Conservation (phyloP, 2,113 vertebrate genomes). For the Ciconia boyciana region DNA sequence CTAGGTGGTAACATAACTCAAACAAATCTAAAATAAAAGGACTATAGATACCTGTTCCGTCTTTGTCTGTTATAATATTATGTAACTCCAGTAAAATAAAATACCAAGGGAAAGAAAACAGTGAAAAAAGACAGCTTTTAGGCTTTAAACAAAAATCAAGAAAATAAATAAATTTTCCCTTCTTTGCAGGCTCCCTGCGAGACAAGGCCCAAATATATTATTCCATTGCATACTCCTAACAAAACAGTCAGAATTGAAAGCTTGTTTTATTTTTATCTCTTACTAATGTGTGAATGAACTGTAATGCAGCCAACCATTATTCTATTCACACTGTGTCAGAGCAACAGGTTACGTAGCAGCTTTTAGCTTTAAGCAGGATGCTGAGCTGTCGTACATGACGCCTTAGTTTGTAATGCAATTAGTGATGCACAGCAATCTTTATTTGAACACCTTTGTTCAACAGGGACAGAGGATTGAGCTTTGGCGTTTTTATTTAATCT, state of each 20-base stretch:
- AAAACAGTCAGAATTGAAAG: background rate
- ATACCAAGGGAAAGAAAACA: background rate
- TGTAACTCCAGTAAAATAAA: background rate
- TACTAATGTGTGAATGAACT: background rate
- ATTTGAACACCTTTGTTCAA: conserved; percentile 23
- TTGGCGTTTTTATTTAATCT: conserved; percentile 30
- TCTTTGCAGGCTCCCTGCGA: background rate
- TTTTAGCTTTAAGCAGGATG: background rate
- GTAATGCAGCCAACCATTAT: background rate
- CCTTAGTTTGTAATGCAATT: background rate
- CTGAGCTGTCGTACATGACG: background rate
- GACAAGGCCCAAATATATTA: background rate
- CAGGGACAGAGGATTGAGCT: background rate
- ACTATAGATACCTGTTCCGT: background rate
- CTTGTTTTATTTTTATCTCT: background rate
- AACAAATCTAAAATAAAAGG: background rate
- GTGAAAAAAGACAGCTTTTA: background rate
- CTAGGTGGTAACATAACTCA: background rate
- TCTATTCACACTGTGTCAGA: background rate
- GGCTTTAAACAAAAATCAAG: background rate
- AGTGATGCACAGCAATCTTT: background rate
- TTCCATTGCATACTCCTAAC: background rate
- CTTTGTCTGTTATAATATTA: background rate
- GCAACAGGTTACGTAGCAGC: background rate
- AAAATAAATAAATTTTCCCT: background rate